Evolutionary conservation across 1,140 invertebrate genomes (phyloP).

Genomic region (Sarcophaga peregrina): DNA sequence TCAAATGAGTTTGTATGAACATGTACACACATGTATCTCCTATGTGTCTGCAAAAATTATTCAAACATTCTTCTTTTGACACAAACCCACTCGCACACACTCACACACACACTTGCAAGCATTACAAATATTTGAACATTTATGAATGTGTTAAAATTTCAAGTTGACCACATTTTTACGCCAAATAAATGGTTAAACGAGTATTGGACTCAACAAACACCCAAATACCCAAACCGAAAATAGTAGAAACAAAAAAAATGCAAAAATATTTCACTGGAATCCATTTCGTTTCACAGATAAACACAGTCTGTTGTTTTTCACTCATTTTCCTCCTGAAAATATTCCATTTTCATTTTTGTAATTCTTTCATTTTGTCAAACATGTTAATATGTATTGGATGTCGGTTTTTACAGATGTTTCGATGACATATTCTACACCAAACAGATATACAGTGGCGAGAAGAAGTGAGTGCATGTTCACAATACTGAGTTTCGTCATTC

Average conservation of each 20-base stretch:
- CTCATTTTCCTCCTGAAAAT: background rate
- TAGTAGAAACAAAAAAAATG: no score
- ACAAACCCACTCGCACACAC: background rate
- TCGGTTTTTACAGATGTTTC: no score
- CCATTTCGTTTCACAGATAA: background rate
- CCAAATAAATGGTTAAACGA: background rate
- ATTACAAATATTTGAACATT: no score
- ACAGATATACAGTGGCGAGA: no score
- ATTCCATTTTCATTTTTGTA: no score
- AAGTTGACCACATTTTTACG: slow-evolving; percentile 8
- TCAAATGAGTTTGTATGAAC: background rate
- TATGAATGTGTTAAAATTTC: no score
- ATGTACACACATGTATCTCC: background rate
- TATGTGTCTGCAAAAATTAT: background rate
- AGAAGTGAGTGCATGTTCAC: no score
- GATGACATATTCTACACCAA: no score
- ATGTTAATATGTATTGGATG: no score
- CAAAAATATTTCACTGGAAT: background rate
- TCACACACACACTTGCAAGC: background rate
- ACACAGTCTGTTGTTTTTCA: background rate
- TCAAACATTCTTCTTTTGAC: background rate
- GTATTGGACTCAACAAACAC: background rate
- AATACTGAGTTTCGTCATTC: no score
- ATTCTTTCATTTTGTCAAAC: no score
- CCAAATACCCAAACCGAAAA: background rate